Conservation (phyloP, 2,797 vertebrate species). For the Apogon hyalosoma region DNA sequence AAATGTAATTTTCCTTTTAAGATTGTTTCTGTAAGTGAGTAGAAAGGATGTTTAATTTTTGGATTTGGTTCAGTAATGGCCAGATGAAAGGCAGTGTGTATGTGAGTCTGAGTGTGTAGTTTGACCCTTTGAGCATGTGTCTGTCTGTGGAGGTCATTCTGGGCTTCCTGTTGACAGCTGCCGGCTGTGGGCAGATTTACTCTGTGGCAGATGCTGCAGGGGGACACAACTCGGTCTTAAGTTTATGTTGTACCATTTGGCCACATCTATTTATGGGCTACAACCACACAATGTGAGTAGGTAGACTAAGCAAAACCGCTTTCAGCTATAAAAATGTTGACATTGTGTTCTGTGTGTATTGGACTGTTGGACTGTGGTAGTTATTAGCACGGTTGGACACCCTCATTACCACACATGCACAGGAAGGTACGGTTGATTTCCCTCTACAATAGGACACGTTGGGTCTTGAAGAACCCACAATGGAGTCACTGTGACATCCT, state of each 20-base stretch:
- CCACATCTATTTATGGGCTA: constrained; percentile 72
- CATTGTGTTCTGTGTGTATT: constrained; percentile 21
- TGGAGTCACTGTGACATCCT: constrained; percentile 64
- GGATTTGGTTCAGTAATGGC: constrained; percentile 53
- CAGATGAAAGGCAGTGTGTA: constrained; percentile 58
- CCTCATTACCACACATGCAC: constrained; percentile 66
- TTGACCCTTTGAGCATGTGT: constrained; percentile 49
- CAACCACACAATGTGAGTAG: constrained; percentile 56
- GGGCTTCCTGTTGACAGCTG: constrained; percentile 85
- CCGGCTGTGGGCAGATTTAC: constrained; percentile 81
- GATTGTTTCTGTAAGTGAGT: constrained; percentile 33
- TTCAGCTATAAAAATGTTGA: constrained; percentile 45
- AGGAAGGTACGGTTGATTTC: constrained; percentile 70
- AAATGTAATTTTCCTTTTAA: constrained; percentile 28
- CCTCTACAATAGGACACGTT: constrained; percentile 49
- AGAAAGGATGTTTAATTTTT: constrained; percentile 42
- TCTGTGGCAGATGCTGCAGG: constrained; percentile 81
- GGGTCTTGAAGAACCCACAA: constrained; percentile 58
- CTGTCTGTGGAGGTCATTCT: constrained; percentile 75
- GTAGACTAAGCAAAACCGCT: constrained; percentile 69
- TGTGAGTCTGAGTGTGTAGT: constrained; percentile 28
- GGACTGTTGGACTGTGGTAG: constrained; percentile 28
- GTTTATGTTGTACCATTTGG: constrained; percentile 79
- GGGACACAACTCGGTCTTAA: constrained; percentile 70
- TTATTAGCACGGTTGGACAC: constrained; percentile 55